phyloP scores from a whole-genome alignment of 1,140 invertebrate species.

The Bicyclus anynana region DNA sequence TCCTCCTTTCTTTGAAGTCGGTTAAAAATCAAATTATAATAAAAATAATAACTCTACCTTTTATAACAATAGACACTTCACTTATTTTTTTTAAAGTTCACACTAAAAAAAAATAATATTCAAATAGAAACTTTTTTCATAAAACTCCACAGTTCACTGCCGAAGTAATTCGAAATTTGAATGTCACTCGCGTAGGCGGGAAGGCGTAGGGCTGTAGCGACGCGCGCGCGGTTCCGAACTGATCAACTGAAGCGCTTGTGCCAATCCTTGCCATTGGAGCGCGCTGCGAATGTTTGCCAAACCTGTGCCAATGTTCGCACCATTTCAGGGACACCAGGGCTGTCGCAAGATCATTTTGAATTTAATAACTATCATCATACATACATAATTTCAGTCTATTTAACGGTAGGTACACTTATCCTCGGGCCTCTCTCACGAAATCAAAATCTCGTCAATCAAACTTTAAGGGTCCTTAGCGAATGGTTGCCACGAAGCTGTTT shows the following conservation, averaged over 20 bases:
- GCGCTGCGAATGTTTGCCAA: conserved; percentile 41
- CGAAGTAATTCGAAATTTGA: conserved; percentile 9
- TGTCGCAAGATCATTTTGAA: conserved; percentile 8
- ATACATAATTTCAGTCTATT: too few relatives aligned
- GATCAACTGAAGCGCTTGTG: conserved; percentile 34
- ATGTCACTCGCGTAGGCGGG: conserved; percentile 52
- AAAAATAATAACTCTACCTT: neutral
- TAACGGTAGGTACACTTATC: too few relatives aligned
- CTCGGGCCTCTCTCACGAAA: too few relatives aligned
- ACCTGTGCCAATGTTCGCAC: conserved; percentile 25
- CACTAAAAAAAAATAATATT: neutral
- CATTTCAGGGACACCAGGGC: conserved; percentile 8
- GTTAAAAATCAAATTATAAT: too few relatives aligned
- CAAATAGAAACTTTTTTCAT: neutral
- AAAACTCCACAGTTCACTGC: neutral
- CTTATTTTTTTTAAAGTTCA: neutral
- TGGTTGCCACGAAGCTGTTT: too few relatives aligned
- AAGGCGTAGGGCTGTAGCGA: conserved; percentile 38
- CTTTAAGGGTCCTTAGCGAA: too few relatives aligned
- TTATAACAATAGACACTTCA: neutral
- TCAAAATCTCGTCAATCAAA: too few relatives aligned
- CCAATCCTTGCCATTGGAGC: conserved; percentile 32
- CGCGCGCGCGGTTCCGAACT: conserved; percentile 50
- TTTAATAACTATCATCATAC: too few relatives aligned
- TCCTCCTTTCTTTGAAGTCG: too few relatives aligned